Evolutionary conservation across 2,113 vertebrate species (phyloP).

Genomic region (Himantopus leucocephalus): DNA sequence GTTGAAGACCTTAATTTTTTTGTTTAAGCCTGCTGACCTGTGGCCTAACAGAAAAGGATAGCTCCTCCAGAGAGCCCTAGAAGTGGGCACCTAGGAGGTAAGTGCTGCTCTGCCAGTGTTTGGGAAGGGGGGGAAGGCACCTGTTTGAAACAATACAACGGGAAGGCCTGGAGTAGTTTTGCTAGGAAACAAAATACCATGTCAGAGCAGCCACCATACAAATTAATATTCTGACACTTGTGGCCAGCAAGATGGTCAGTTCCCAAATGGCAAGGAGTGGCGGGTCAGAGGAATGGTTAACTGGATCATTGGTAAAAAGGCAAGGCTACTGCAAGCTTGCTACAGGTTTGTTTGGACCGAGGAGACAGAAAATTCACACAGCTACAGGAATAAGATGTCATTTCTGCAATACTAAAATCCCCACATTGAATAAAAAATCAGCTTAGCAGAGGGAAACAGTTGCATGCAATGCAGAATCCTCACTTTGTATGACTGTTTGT

Average conservation of each 20-base stretch:
- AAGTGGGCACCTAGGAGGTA: neutral
- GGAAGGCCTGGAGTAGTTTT: neutral
- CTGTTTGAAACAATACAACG: neutral
- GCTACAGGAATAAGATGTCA: neutral
- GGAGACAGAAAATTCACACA: neutral
- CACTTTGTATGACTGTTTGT: neutral
- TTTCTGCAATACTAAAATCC: neutral
- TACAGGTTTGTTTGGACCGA: neutral
- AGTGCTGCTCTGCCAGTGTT: neutral
- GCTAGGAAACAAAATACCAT: neutral
- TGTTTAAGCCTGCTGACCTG: neutral
- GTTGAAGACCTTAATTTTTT: neutral
- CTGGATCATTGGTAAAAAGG: neutral
- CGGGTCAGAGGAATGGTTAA: neutral
- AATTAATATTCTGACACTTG: neutral
- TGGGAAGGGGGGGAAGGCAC: fast-evolving
- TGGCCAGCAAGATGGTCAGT: neutral
- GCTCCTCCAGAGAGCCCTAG: neutral
- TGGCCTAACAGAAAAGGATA: neutral
- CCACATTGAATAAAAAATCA: neutral
- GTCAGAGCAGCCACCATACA: neutral
- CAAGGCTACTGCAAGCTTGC: neutral
- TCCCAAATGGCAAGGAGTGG: neutral
- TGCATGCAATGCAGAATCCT: neutral
- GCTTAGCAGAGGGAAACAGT: neutral